Base-by-base conservation (phyloP, 2,888 invertebrate genomes). In the Limenitis camilla region DNA sequence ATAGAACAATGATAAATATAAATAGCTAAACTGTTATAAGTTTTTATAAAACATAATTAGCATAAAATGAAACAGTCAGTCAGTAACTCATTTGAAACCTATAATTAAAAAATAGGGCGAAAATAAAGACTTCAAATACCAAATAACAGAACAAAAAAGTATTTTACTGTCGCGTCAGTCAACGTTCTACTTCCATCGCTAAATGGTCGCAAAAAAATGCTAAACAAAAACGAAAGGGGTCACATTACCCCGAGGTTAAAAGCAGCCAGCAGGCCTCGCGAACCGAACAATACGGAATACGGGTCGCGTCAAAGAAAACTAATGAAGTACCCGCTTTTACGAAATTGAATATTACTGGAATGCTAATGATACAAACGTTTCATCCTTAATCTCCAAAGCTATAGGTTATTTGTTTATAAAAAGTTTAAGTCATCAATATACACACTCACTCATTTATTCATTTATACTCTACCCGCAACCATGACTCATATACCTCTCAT, bases 301-400 rank as follows among this genome's bases (percentile, higher is more conserved):
- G 73, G 78, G 78, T 72, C 76, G 69, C 76, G 78, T 60, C 59
- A 66, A 62, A 60, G 59, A 61, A 65, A 75, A 75, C 81, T 78
- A 82, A 85, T 83, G 82, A 83, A 82, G 76, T 71, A 72, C 74
- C 74, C 66, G 62, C 78, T 81, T 81, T 82, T 80, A 83, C 74
- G 75, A 72, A 78, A 84, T 81, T 78, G 73, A 78, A 79, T 71
- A 69, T 72, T 71, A 68, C 66, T 63, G 61, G 59, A 57, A 58
- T 57, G 48, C 36, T 40, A 63, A 58, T 59, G 54, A 59, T 59
- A 35, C 10, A 38, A 42, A 45, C 8, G 6, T 7, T 19, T 5
- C 19, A 28, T 31, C 7, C 39, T 43, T 38, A 5, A 6, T n/a
- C n/a, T n/a, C n/a, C n/a, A n/a, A n/a, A n/a, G n/a, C n/a, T n/a